Evolutionary conservation across 1,140 invertebrate genomes (phyloP).

Genomic region (Harlomillsia oculata): DNA sequence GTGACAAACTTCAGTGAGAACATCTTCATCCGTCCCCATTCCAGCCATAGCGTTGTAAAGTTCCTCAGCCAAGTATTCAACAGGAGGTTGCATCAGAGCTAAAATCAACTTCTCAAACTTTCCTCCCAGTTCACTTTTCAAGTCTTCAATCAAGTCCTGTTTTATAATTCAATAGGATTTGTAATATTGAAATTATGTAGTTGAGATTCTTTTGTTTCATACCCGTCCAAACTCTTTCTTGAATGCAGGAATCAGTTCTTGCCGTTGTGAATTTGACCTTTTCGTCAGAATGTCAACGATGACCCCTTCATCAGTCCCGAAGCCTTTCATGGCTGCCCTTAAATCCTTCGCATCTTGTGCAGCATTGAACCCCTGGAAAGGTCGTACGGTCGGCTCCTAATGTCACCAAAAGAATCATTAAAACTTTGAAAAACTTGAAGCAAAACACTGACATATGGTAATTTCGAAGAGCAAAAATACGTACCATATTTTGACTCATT

Average conservation of each 20-base stretch:
- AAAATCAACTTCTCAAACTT: constrained; percentile 68
- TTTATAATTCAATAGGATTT: constrained; percentile 6
- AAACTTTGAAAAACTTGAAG: no score
- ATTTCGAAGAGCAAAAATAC: no score
- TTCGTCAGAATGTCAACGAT: constrained; percentile 62
- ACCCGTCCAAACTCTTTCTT: constrained; percentile 51
- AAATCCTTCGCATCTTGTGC: constrained; percentile 56
- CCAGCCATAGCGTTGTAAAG: constrained; percentile 56
- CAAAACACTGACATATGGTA: no score
- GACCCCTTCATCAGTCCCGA: constrained; percentile 55
- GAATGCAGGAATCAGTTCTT: constrained; percentile 56
- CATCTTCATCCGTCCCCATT: constrained; percentile 51
- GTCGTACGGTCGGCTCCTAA: constrained; percentile 50
- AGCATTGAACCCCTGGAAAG: constrained; percentile 52
- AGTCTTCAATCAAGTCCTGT: constrained; percentile 60
- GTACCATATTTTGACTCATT: no score
- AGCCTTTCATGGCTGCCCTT: constrained; percentile 46
- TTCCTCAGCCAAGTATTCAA: constrained; percentile 59
- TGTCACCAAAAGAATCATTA: constrained; percentile 68
- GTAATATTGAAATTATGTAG: constrained; percentile 6
- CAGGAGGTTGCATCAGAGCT: constrained; percentile 57
- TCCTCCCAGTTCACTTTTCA: constrained; percentile 64
- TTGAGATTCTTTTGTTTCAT: constrained; percentile 41
- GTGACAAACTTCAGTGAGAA: constrained; percentile 38
- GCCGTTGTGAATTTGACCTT: constrained; percentile 56